Base-by-base conservation (phyloP, 1,140 invertebrate species). In the Akabosia matsudoensis region DNA sequence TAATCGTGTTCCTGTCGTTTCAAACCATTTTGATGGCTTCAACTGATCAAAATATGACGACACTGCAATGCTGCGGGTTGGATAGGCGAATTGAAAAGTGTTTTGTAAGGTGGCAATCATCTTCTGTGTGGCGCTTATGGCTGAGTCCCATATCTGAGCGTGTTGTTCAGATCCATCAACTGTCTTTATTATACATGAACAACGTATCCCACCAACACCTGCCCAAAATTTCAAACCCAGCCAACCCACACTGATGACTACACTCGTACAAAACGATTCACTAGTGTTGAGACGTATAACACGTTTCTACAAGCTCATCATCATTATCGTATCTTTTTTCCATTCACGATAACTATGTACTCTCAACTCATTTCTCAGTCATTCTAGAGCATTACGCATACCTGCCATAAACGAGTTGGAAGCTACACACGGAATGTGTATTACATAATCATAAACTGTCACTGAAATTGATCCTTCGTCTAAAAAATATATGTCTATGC, bases 401-500 rank as follows among this genome's bases (percentile, higher is more conserved):
- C 54, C 7, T 74, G 10, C 67, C 56, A 34, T 74, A 74, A 64
- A 64, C 74, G 33, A 54, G 67, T 74, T 74, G 74, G 61, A 26
- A 70, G 33, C 33, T 30, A 34, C 7, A 13, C 56, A 4, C 7
- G 22, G 22, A 28, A 28, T n/a, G 56, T n/a, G 7, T 64, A 4
- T 64, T 64, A n/a, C 56, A n/a, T 64, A 22, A 7, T 13, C 18
- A 18, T 18, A 45, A 10, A 18, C 37, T 45, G 18, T 10, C 37
- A 45, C 7, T 45, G 37, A 10, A 10, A 45, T 45, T 45, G 7
- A 10, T 45, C 37, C 18, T 18, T 45, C 37, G 18, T 10, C 37
- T 10, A 18, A 45, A 45, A n/a, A n/a, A n/a, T n/a, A n/a, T n/a
- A n/a, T n/a, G n/a, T n/a, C n/a, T n/a, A n/a, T n/a, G n/a, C n/a